Percentiles rank a stretch among this genome's conserved stretches.
phyloP scores from a whole-genome alignment of 2,797 vertebrate species.

The Argya squamiceps region DNA sequence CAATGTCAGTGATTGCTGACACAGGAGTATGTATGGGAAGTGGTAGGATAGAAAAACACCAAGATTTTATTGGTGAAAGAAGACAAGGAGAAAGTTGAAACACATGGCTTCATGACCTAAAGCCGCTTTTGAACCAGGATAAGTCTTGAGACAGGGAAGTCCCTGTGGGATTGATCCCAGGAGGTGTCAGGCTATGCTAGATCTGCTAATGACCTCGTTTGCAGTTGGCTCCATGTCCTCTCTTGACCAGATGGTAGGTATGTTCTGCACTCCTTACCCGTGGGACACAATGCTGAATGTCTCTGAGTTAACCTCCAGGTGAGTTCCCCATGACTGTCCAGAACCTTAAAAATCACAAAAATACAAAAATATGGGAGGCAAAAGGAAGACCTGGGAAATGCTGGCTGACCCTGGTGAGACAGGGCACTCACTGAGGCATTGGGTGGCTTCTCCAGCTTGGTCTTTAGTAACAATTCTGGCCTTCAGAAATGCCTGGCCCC shows the following conservation, averaged over 20 bases:
- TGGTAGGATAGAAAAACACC: not conserved
- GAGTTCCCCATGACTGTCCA: not conserved
- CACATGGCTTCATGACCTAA: not conserved
- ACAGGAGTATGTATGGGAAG: not conserved
- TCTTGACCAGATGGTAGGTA: not conserved
- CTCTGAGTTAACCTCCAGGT: not conserved
- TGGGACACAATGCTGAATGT: not conserved
- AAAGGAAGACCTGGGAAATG: not conserved
- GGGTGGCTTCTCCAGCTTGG: not conserved
- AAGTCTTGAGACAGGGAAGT: not conserved
- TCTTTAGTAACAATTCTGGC: not conserved
- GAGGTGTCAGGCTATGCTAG: not conserved
- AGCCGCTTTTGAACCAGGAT: not conserved
- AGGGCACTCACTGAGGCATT: not conserved
- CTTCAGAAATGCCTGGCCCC: not conserved
- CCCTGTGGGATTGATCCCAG: not conserved
- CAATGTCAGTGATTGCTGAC: not conserved
- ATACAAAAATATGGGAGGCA: not conserved
- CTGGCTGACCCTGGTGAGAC: not conserved
- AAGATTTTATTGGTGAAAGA: not conserved
- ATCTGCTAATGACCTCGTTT: not conserved
- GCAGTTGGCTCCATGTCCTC: not conserved
- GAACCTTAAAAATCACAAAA: not conserved
- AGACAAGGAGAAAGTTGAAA: not conserved
- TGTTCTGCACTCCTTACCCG: rapidly evolving